These are phyloP conservation scores for Polydesmus complanatus DNA, from an alignment of 2,888 invertebrate species.

Conservation along the genomic window DNA sequence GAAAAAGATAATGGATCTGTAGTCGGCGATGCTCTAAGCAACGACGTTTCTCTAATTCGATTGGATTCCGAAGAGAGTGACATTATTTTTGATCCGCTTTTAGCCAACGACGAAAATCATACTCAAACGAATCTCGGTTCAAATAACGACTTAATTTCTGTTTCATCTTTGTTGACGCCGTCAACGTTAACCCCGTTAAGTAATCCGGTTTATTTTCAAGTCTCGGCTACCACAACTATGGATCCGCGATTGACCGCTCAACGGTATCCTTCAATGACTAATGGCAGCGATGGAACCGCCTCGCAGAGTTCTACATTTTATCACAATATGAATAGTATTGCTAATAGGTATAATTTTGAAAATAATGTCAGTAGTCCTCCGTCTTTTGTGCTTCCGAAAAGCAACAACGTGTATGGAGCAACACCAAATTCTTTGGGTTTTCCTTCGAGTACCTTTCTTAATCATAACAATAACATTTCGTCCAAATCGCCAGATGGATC, in stretches of 20 bases:
- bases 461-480: not conserved
- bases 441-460: not conserved
- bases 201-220: conserved; percentile 13
- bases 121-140: not conserved
- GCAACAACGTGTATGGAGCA: too few relatives aligned
- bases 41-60: conserved; percentile 12
- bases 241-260: not conserved
- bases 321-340: not conserved
- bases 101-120: conserved; percentile 3
- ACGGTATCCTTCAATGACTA: not conserved
- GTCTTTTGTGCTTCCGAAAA: too few relatives aligned
- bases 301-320: not conserved
- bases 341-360: too few relatives aligned
- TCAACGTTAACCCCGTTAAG: conserved; percentile 4
- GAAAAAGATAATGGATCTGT: not conserved
- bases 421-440: not conserved
- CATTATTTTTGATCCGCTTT: conserved; percentile 14
- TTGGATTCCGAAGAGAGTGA: conserved; percentile 14
- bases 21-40: not conserved
- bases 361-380: not conserved
- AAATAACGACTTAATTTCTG: not conserved
- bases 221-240: not conserved
- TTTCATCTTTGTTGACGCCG: not conserved
- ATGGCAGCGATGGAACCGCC: not conserved
- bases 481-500: not conserved